Evolutionary conservation across 2,888 invertebrate genomes (phyloP), one percentile per base, ranked within the genome.

Genomic region (Watsonalla binaria): DNA sequence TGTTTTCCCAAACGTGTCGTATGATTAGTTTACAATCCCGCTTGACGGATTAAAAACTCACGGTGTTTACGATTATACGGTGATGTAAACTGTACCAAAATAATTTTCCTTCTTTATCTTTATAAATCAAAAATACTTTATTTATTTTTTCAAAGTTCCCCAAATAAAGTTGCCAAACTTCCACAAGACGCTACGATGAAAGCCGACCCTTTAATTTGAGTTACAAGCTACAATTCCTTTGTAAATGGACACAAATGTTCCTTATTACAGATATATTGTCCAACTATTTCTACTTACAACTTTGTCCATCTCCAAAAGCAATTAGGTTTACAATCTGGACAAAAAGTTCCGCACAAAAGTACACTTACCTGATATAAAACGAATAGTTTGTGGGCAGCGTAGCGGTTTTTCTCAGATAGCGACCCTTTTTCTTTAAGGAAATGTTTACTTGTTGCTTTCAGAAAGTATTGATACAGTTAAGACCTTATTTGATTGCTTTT

Each of bases 131-230:
- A 6, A 34, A 7, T 6, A 13, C 13, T 35, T 8, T 48, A 15
- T 56, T 53, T 56, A 54, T 60, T 54, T 46, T 47, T 53, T 52
- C 14, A 34, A 51, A 42, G 47, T 46, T 39, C 51, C 47, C 56
- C 47, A 46, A 53, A 60, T 51, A 62, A 61, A 68, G 58, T 68
- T 64, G 51, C 52, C 52, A 55, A 69, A 72, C 61, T 68, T 56
- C 53, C 55, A 54, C 57, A 68, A 68, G 64, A 67, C 56, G 58
- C 51, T n/a, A n/a, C n/a, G 72, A 73, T 68, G 65, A 72, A 70
- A 68, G 52, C 60, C 58, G 65, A 60, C 64, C 65, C 63, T 63
- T 71, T 74, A 72, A 74, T 74, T 74, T 65, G 61, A 70, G 62
- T 70, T 66, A 57, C 62, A 66, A 62, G 59, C 68, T 60, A 60